These are phyloP conservation scores for Polypterus senegalus DNA, from an alignment of 2,113 vertebrate genomes.

Conservation along the genomic window DNA sequence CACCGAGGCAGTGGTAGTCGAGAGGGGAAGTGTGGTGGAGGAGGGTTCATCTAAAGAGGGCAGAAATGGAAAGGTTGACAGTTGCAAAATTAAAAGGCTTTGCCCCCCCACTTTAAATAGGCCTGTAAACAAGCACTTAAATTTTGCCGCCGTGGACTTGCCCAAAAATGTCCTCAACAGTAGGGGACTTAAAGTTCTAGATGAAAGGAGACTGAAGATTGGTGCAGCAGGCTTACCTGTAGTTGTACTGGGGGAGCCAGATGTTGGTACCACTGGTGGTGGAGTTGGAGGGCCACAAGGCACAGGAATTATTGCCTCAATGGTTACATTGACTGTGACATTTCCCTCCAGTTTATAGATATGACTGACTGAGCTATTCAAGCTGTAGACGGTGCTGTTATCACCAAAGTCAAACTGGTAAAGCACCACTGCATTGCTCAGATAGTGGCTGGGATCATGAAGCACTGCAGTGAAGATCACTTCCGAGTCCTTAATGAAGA, in stretches of 20 bases:
- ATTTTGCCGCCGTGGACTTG: no score
- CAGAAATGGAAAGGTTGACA: no score
- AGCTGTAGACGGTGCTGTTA: conserved; percentile 68
- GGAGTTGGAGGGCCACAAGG: conserved; percentile 55
- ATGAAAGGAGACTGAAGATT: no score
- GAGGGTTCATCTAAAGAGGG: conserved; percentile 16
- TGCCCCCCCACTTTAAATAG: no score
- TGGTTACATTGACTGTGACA: conserved; percentile 62
- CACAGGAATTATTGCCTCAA: conserved; percentile 62
- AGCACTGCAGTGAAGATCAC: conserved; percentile 63
- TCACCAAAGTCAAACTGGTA: conserved; percentile 85
- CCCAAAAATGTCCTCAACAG: no score
- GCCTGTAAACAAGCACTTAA: no score
- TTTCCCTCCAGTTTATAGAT: conserved; percentile 58
- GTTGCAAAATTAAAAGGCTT: no score
- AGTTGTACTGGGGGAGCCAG: neutral
- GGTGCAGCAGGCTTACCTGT: conserved; percentile 24
- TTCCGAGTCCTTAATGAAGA: conserved; percentile 68
- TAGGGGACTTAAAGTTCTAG: no score
- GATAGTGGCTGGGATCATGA: conserved; percentile 80
- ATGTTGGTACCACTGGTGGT: conserved; percentile 26
- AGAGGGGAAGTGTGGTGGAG: conserved; percentile 17
- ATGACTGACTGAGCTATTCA: conserved; percentile 53
- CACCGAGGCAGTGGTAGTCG: conserved; percentile 2
- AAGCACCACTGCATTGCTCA: conserved; percentile 61